phyloP scores from a whole-genome alignment of 2,888 invertebrate species.

The Drosophila prostipennis region DNA sequence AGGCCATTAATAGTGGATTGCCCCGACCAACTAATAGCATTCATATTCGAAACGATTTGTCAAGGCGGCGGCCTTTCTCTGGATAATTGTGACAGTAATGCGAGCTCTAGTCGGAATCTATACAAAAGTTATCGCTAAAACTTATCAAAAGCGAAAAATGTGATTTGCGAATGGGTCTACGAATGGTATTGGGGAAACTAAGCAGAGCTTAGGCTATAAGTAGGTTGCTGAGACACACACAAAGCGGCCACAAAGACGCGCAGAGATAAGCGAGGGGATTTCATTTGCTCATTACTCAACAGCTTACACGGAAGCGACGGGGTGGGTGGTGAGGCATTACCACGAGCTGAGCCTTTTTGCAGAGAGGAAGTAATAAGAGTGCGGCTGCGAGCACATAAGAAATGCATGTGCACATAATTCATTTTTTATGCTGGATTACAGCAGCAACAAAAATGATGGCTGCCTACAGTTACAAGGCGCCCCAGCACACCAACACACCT shows the following conservation, averaged over 20 bases:
- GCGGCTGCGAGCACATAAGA: constrained; percentile 57
- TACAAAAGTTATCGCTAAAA: constrained; percentile 9
- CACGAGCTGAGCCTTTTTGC: constrained; percentile 9
- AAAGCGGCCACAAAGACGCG: constrained; percentile 73
- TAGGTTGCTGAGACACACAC: constrained; percentile 61
- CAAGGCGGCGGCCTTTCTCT: constrained; percentile 28
- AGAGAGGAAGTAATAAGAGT: constrained; percentile 36
- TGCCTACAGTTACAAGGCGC: constrained; percentile 55
- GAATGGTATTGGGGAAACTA: constrained; percentile 8
- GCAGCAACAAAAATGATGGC: constrained; percentile 53
- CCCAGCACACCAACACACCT: constrained; percentile 33
- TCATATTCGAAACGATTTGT: constrained; percentile 36
- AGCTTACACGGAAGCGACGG: constrained; percentile 54
- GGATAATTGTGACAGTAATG: constrained; percentile 46
- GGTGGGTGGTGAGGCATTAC: constrained; percentile 2
- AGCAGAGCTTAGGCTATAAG: constrained; percentile 58
- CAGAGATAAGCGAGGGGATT: constrained; percentile 74
- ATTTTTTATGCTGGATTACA: constrained; percentile 78
- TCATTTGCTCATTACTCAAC: constrained; percentile 78
- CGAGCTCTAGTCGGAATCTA: constrained; percentile 25
- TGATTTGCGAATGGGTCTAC: constrained; percentile 1
- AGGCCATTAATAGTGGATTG: constrained; percentile 39
- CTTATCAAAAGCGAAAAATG: constrained; percentile 28
- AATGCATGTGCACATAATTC: constrained; percentile 77
- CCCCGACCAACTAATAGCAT: constrained; percentile 29